phyloP scores from a whole-genome alignment of 2,888 invertebrate genomes.

The Pheosia tremula region DNA sequence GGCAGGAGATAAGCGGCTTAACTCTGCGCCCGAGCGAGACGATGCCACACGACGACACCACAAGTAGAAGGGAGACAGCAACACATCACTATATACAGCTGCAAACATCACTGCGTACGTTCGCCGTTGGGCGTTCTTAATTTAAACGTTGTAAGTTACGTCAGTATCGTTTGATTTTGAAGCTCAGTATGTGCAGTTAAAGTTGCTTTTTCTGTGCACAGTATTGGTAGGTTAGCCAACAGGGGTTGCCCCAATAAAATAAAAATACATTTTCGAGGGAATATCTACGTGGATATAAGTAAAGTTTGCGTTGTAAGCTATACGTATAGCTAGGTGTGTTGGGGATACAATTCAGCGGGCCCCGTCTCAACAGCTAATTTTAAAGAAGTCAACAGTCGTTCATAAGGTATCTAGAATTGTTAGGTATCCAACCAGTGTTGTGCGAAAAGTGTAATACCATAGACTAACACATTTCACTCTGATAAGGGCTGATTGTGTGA shows the following conservation, averaged over 20 bases:
- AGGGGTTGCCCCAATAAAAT: conserved; percentile 65
- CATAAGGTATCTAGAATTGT: conserved; percentile 29
- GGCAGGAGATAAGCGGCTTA: conserved; percentile 83
- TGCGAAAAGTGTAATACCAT: no score
- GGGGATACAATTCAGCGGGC: conserved; percentile 65
- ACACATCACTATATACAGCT: conserved; percentile 75
- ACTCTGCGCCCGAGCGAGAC: conserved; percentile 70
- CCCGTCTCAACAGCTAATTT: conserved; percentile 80
- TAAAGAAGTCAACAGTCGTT: conserved; percentile 61
- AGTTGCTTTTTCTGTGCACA: conserved; percentile 32
- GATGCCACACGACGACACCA: conserved; percentile 33
- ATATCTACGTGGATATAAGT: conserved; percentile 79
- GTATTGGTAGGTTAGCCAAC: conserved; percentile 43
- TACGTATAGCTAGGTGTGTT: conserved; percentile 60
- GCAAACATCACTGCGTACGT: conserved; percentile 72
- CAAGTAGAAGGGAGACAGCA: conserved; percentile 51
- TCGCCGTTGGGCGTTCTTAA: conserved; percentile 43
- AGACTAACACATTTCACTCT: no score
- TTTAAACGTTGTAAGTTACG: conserved; percentile 51
- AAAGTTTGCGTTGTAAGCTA: conserved; percentile 69
- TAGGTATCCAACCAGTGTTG: no score
- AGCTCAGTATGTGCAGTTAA: conserved; percentile 17
- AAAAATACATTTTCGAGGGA: conserved; percentile 82
- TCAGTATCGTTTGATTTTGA: conserved; percentile 29
- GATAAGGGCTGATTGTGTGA: no score